Base-by-base conservation (phyloP, 1,140 invertebrate species). In the Liolophura sinensis region DNA sequence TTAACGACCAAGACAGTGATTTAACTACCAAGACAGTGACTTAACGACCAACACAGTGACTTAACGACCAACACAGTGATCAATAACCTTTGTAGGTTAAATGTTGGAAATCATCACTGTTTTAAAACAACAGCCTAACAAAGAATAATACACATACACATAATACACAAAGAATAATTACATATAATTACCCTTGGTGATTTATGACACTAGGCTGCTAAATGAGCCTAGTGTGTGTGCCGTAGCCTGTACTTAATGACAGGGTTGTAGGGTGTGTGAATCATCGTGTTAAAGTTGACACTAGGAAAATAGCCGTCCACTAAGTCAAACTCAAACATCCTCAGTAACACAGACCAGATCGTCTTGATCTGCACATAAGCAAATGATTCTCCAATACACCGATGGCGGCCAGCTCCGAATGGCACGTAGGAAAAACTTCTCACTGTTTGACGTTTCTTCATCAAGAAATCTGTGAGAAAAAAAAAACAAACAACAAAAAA, bases 341-440 rank as follows among this genome's bases (percentile, higher is more conserved):
- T 27, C 18, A 82, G 62, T 24, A 82, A 63, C 15, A 62, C 63
- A 12, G 80, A 72, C 68, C 73, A 72, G 14, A 81, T 71, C 0
- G 78, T 76, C 64, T 82, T 82, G 60, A 81, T 78, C 68, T 82
- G 80, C 0, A 81, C 70, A 60, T 81, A 82, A n/a, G 80, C 80
- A 65, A 82, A 82, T 48, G 75, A 71, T 62, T 82, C 80, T 11
- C 80, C 80, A 50, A 82, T 80, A 62, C 80, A 82, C 9, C 80
- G 64, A 58, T 82, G 80, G 4, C 80, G 70, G 1, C 80, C 80
- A 46, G 74, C 78, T 49, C 80, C 80, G 63, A 82, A 82, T 5
- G 80, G 79, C 51, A 82, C 66, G 55, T 81, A 82, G 49, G 72
- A 67, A 72, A n/a, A 78, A 82, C 61, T 80, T 81, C 48, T 74